A percentile compares a stretch with the other conserved stretches of the same genome.
Evolutionary conservation across 2,888 invertebrate genomes (phyloP).

Genomic region (Hybos culiciformis): DNA sequence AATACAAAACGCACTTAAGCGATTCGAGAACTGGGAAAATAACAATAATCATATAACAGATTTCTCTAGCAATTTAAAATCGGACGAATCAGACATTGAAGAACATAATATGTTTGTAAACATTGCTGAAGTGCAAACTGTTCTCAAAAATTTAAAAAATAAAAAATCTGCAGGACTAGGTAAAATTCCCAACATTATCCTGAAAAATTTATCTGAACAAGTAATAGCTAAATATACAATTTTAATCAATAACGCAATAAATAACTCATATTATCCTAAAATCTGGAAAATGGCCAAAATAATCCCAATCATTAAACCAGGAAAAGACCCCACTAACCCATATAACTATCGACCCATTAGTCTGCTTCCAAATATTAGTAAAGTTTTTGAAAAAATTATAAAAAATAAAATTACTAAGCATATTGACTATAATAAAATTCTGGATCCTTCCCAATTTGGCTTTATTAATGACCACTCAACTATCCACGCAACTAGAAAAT

Average conservation of each 20-base stretch:
- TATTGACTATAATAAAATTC: neutral
- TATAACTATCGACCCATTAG: neutral
- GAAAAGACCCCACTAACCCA: neutral
- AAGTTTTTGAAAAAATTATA: neutral
- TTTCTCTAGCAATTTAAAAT: neutral
- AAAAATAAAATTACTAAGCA: neutral
- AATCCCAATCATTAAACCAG: neutral
- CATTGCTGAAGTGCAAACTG: neutral
- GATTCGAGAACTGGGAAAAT: no score
- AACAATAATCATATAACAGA: no score
- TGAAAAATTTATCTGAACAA: neutral
- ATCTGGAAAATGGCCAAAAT: neutral
- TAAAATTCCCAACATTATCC: neutral
- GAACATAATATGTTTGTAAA: neutral
- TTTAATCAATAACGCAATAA: neutral
- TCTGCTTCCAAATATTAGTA: neutral
- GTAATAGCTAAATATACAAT: neutral
- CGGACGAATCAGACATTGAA: neutral
- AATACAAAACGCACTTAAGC: no score
- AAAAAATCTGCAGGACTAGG: neutral
- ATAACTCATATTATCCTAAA: neutral
- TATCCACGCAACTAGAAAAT: neutral
- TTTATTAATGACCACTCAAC: neutral
- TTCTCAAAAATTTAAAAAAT: neutral
- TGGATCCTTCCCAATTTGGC: neutral